Percentiles rank a stretch among this genome's conserved stretches.
These are phyloP conservation scores for Lycophotia porphyrea DNA, from an alignment of 2,888 invertebrate species.

Conservation along the genomic window DNA sequence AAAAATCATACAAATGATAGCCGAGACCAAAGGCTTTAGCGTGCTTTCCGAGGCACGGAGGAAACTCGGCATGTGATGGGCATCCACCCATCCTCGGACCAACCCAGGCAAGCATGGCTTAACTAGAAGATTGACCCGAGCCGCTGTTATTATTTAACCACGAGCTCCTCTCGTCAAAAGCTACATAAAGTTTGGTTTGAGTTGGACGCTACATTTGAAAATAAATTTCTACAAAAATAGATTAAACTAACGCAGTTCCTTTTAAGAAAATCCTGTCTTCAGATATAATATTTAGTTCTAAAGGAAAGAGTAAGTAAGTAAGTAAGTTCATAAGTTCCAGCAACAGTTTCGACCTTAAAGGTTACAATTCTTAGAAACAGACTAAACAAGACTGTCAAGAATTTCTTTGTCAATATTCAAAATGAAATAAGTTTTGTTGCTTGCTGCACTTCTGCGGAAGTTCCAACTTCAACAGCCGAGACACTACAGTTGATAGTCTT, in stretches of 20 bases:
- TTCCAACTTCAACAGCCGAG: slow-evolving; percentile 8
- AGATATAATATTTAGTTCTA: slow-evolving; percentile 1
- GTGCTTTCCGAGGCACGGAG: not conserved
- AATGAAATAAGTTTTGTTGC: slow-evolving; percentile 48
- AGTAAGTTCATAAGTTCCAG: slow-evolving; percentile 2
- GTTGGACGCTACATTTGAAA: not conserved
- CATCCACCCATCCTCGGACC: not conserved
- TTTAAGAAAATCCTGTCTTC: not conserved
- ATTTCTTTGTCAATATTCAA: slow-evolving; percentile 56
- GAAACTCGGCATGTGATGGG: not conserved
- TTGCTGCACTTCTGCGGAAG: slow-evolving; percentile 23
- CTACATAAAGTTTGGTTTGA: not conserved
- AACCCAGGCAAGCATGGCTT: not conserved
- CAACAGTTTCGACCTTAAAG: slow-evolving; percentile 4
- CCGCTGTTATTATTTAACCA: not conserved
- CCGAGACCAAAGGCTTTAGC: not conserved
- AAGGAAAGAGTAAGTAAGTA: not conserved
- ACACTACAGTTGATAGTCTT: not conserved
- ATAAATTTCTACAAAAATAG: not conserved
- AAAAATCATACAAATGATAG: not conserved
- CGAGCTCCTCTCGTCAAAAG: not conserved
- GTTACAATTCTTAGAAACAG: slow-evolving; percentile 14
- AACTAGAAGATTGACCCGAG: not conserved
- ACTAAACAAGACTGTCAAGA: slow-evolving; percentile 22
- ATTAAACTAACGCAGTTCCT: not conserved